Percentiles rank a stretch among this genome's conserved stretches.
phyloP scores from a whole-genome alignment of 2,113 vertebrate genomes.

The Albula glossodonta region DNA sequence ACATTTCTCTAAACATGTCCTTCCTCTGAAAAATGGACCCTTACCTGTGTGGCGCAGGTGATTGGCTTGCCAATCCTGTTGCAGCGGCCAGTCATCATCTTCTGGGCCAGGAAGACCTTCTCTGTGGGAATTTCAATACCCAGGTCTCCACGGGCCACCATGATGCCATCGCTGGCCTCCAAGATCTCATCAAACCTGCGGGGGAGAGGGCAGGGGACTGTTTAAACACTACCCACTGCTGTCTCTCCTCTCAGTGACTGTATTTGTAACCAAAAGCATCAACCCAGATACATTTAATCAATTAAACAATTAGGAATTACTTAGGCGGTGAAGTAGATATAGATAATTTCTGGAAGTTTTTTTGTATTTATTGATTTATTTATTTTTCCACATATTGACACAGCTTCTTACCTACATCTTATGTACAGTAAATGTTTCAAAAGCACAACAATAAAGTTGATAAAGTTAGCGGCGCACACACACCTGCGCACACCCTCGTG shows the following conservation, averaged over 20 bases:
- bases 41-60: conserved; percentile 94
- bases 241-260: background rate
- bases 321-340: too few relatives aligned
- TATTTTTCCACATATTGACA: too few relatives aligned
- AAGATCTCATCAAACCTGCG: conserved; percentile 95
- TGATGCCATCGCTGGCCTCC: conserved; percentile 96
- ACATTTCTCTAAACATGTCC: background rate
- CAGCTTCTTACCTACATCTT: too few relatives aligned
- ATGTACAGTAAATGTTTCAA: too few relatives aligned
- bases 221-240: background rate
- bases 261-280: background rate
- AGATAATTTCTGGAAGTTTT: too few relatives aligned
- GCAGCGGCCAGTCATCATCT: conserved; percentile 98
- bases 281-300: background rate
- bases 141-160: conserved; percentile 96
- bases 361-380: too few relatives aligned
- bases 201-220: background rate
- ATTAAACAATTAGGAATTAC: background rate
- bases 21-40: conserved; percentile 2
- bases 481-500: conserved; percentile 94
- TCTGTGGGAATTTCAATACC: conserved; percentile 97
- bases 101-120: conserved; percentile 96
- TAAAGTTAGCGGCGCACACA: conserved; percentile 16
- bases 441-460: too few relatives aligned
- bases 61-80: conserved; percentile 93